A percentile compares a stretch with the other conserved stretches of the same genome.
Conservation (phyloP, 2,888 invertebrate genomes). For the Hypolimnas misippus region DNA sequence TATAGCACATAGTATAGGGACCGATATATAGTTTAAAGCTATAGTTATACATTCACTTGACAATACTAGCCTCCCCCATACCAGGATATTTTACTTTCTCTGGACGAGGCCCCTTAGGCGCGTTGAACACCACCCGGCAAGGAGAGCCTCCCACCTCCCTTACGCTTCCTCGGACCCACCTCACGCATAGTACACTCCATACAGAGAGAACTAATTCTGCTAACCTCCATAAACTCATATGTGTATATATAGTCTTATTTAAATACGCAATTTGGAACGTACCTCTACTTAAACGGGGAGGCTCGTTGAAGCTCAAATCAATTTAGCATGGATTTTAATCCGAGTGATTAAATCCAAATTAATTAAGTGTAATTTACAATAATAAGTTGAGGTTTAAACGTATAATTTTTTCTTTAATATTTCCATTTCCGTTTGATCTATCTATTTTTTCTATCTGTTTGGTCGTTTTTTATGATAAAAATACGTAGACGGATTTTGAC, state of each 20-base stretch:
- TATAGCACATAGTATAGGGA: conserved; percentile 69
- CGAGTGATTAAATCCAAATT: conserved; percentile 61
- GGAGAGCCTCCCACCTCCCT: conserved; percentile 50
- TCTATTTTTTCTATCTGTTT: too few species aligned
- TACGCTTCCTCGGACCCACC: conserved; percentile 61
- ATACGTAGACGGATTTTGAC: too few species aligned
- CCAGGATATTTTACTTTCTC: conserved; percentile 84
- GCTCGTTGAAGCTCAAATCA: conserved; percentile 64
- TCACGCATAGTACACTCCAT: conserved; percentile 78
- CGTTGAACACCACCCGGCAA: conserved; percentile 60
- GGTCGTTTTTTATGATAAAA: too few species aligned
- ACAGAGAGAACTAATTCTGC: conserved; percentile 80
- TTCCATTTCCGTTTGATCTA: too few species aligned
- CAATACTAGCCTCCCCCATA: conserved; percentile 83
- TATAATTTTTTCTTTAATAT: too few species aligned
- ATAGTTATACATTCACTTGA: conserved; percentile 81
- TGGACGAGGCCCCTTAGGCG: conserved; percentile 81
- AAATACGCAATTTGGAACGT: conserved; percentile 77
- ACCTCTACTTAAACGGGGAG: conserved; percentile 52
- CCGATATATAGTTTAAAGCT: conserved; percentile 83
- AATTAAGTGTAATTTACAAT: conserved; percentile 35
- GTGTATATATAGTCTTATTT: conserved; percentile 73
- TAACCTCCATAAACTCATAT: conserved; percentile 79
- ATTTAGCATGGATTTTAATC: conserved; percentile 68
- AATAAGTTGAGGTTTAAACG: conserved; percentile 19